Evolutionary conservation across 2,113 vertebrate species (phyloP), one percentile per base, ranked within the genome.

Genomic region (Guaruba guarouba): DNA sequence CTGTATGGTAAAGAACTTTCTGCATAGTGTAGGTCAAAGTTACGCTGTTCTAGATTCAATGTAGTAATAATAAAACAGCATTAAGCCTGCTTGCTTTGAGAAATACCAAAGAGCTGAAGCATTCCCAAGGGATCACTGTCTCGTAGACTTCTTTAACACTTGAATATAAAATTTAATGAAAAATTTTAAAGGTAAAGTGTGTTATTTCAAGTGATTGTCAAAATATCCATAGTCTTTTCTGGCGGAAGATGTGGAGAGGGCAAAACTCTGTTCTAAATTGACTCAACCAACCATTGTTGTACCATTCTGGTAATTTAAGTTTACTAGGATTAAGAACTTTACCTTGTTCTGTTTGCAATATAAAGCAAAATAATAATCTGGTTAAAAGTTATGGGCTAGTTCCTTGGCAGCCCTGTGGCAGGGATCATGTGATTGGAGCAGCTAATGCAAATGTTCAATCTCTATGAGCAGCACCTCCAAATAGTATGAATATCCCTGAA

Each of bases 21-120:
- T 70, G 71, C 31, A 54, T 31, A 74, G 39, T 3, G 0, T 23
- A 54, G 86, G 27, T 90, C 46, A 61, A 17, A 61, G 8, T 57
- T 41, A 7, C 1, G 1, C 25, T 48, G 17, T 52, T 89, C 13
- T 19, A 71, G 18, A 20, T 55, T 69, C 41, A 37, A 0, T 13
- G 25, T 68, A n/a, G 18, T 55, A 59, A 59, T 22, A 68, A 4
- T 4, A 27, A 12, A 66, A 44, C 62, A 68, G 14, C 22, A 57
- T 59, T 62, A 64, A 44, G 19, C 31, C 37, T 57, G 10, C 27
- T 95, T 77, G 18, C 29, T 78, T 66, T 80, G 35, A 12, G 17
- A 66, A 71, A 71, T 62, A 46, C 39, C 33, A 68, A 52, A 68
- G 27, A 35, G 49, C 48, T 76, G 69, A 84, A 63, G 29, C 39